These are phyloP conservation scores for Ernsta delagoae DNA, from an alignment of 2,888 invertebrate genomes.

Conservation along the genomic window DNA sequence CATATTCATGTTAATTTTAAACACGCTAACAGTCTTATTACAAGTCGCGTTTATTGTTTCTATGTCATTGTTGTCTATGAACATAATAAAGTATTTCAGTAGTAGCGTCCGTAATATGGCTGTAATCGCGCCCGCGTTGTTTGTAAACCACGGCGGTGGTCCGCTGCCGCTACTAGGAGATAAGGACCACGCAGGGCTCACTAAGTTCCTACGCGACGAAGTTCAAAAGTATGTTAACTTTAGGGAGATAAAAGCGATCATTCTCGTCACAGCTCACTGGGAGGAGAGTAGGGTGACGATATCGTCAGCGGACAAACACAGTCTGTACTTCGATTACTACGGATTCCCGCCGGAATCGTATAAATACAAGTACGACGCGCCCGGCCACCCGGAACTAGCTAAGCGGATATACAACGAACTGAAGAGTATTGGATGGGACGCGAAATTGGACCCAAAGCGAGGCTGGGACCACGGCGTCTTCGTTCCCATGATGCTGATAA, in stretches of 20 bases:
- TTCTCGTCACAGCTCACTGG: constrained; percentile 79
- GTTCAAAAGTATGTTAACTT: constrained; percentile 70
- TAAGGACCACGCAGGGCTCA: constrained; percentile 68
- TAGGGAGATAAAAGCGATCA: constrained; percentile 69
- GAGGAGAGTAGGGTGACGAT: constrained; percentile 71
- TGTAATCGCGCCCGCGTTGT: constrained; percentile 71
- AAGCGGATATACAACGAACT: constrained; percentile 61
- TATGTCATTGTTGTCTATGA: constrained; percentile 76
- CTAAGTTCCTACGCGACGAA: constrained; percentile 68
- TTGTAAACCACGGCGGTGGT: constrained; percentile 79
- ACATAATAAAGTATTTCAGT: constrained; percentile 69
- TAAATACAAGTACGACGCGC: constrained; percentile 72
- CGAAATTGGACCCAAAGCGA: constrained; percentile 67
- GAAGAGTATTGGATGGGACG: constrained; percentile 64
- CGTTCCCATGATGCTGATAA: constrained; percentile 79
- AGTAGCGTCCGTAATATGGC: constrained; percentile 65
- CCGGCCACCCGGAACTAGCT: constrained; percentile 70
- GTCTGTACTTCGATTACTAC: constrained; percentile 77
- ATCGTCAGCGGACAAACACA: constrained; percentile 72
- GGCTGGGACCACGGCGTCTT: constrained; percentile 83
- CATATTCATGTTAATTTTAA: constrained; percentile 70
- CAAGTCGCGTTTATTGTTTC: constrained; percentile 73
- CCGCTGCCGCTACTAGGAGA: constrained; percentile 75
- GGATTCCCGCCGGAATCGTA: constrained; percentile 78
- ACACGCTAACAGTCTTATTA: constrained; percentile 69